Conservation (phyloP, 2,888 invertebrate species). For the Arctia plantaginis region DNA sequence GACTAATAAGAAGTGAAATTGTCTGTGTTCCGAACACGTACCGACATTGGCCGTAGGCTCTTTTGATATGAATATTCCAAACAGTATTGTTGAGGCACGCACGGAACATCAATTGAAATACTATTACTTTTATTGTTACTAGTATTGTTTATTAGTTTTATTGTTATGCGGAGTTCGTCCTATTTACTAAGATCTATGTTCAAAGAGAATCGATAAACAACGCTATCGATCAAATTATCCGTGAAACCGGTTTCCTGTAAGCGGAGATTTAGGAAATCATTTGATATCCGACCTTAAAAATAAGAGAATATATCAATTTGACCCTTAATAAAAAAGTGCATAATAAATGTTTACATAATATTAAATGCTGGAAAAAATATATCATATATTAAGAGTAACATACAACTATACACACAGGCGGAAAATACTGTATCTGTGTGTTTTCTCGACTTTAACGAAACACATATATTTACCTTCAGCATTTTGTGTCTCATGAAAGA, state of each 20-base stretch:
- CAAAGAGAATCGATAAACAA: slow-evolving; percentile 10
- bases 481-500: background rate
- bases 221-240: slow-evolving; percentile 11
- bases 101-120: slow-evolving; percentile 23
- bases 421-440: background rate
- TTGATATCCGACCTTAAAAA: background rate
- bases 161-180: slow-evolving; percentile 11
- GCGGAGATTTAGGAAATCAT: background rate
- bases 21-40: slow-evolving; percentile 31
- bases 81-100: slow-evolving; percentile 21
- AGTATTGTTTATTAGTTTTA: slow-evolving; percentile 11
- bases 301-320: background rate
- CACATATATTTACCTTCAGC: background rate
- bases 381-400: too few relatives aligned
- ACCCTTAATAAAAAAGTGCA: background rate
- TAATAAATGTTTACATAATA: background rate
- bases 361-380: background rate
- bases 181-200: slow-evolving; percentile 13
- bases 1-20: slow-evolving; percentile 57
- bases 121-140: slow-evolving; percentile 11
- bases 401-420: too few relatives aligned
- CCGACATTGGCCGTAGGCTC: background rate
- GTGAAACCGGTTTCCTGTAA: slow-evolving; percentile 16
- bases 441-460: background rate
- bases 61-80: slow-evolving; percentile 46